Evolutionary conservation across 1,140 invertebrate species (phyloP).

Genomic region (Samia ricini): DNA sequence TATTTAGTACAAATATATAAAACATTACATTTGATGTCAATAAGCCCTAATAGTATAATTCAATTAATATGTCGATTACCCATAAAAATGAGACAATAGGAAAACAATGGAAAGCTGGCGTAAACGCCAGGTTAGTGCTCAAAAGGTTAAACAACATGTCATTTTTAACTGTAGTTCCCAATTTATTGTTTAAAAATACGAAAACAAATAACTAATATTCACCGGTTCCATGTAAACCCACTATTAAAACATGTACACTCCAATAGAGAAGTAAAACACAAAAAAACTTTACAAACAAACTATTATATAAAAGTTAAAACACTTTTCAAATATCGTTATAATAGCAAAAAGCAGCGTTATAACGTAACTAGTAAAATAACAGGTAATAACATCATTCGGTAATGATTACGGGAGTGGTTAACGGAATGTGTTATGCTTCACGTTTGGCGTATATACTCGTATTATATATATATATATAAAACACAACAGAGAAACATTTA

Average conservation of each 20-base stretch:
- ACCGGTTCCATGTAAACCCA: neutral
- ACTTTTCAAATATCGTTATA: neutral
- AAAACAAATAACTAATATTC: neutral
- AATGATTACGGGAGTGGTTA: slow-evolving; percentile 20
- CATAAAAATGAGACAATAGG: too few species aligned
- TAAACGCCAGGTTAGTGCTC: too few species aligned
- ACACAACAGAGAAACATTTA: too few species aligned
- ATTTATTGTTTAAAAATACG: too few species aligned
- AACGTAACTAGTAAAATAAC: slow-evolving; percentile 21
- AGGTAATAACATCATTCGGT: slow-evolving; percentile 15
- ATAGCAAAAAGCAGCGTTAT: slow-evolving; percentile 8
- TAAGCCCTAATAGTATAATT: too few species aligned
- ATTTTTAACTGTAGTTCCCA: too few species aligned
- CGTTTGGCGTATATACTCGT: too few species aligned
- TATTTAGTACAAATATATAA: too few species aligned
- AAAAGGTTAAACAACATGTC: too few species aligned
- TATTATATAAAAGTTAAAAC: slow-evolving; percentile 1
- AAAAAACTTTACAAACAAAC: slow-evolving; percentile 13
- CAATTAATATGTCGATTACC: too few species aligned
- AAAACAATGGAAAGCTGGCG: too few species aligned
- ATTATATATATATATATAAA: neutral
- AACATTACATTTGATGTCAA: too few species aligned
- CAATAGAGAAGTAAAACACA: slow-evolving; percentile 9
- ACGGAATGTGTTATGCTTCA: slow-evolving; percentile 5
- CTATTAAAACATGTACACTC: neutral